Base-by-base conservation (phyloP, 2,113 vertebrate species). In the Apaloderma vittatum region DNA sequence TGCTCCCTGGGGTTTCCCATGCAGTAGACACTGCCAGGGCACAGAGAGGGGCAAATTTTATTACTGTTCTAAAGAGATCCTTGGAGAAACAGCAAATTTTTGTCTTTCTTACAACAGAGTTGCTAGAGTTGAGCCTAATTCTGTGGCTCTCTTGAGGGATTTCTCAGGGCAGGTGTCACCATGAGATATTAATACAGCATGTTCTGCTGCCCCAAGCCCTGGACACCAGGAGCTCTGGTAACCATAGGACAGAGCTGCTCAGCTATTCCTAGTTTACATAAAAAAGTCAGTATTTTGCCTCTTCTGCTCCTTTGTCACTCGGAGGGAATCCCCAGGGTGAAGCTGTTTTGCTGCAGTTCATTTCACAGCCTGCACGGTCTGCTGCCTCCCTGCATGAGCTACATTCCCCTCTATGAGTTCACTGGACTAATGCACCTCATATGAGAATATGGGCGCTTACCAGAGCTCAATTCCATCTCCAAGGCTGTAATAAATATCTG, bases 291-390 rank as follows among this genome's bases (percentile, higher is more conserved):
- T 76, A 78, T 90, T 90, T 91, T 88, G 72, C 45, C 48, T 87
- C 73, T 87, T 32, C 49, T 88, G 73, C 68, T 94, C 62, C 58
- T 91, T n/a, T 84, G 59, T 93, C 88, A 77, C 59, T 75, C 66
- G 65, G 51, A 93, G 57, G 94, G 68, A 94, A 96, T 94, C 85
- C 91, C 93, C 82, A 87, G 81, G 75, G 89, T 46, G 88, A 95
- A 94, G 86, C 58, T 34, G 87, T 92, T 70, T 36, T 91, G 62
- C 81, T 80, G 92, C 78, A 95, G 90, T 75, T 97, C 79, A 89
- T 93, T 95, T 97, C 88, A 88, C 34, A 70, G 75, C 37, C 81
- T 86, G 75, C 62, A 92, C 15, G 91, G 81, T 96, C 91, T 83
- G 87, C 91, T 97, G 86, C 82, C 36, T 96, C 88, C 61, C 78